Evolutionary conservation across 2,888 invertebrate species (phyloP).

Genomic region (Lysandra coridon): DNA sequence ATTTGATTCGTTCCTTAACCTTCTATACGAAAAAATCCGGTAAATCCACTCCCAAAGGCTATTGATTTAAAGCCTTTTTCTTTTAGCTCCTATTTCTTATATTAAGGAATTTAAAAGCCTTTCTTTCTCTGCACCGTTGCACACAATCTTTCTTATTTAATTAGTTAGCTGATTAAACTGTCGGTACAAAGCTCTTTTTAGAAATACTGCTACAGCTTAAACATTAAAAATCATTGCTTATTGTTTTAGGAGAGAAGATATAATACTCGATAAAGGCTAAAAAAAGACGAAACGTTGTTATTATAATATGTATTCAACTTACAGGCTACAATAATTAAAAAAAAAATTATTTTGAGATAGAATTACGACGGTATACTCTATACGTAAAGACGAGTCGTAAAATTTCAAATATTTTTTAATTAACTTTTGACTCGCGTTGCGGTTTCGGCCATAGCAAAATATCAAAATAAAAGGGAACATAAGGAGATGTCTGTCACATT

Average conservation of each 20-base stretch:
- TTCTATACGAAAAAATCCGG: slow-evolving; percentile 8
- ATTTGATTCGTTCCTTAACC: slow-evolving; percentile 20
- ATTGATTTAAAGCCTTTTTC: slow-evolving; percentile 16
- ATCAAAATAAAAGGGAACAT: neutral
- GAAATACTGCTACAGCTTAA: neutral
- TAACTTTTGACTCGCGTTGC: neutral
- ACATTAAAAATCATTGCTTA: neutral
- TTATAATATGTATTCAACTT: too few species aligned
- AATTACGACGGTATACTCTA: too few species aligned
- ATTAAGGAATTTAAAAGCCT: neutral
- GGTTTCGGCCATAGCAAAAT: neutral
- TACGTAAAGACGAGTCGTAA: too few species aligned
- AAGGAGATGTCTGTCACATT: neutral
- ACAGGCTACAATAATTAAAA: too few species aligned
- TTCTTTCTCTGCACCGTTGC: neutral
- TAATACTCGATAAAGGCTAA: too few species aligned
- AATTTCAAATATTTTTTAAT: too few species aligned
- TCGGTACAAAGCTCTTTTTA: neutral
- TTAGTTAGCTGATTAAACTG: slow-evolving; percentile 8
- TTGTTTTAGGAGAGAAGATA: neutral
- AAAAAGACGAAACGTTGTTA: too few species aligned
- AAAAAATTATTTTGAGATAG: too few species aligned
- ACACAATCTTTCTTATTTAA: slow-evolving; percentile 7
- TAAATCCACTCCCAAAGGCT: slow-evolving; percentile 22
- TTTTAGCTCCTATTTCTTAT: slow-evolving; percentile 8